A percentile compares a stretch with the other conserved stretches of the same genome.
Evolutionary conservation across 2,797 vertebrate genomes (phyloP).

Genomic region (Pangasius sanitwongsei): DNA sequence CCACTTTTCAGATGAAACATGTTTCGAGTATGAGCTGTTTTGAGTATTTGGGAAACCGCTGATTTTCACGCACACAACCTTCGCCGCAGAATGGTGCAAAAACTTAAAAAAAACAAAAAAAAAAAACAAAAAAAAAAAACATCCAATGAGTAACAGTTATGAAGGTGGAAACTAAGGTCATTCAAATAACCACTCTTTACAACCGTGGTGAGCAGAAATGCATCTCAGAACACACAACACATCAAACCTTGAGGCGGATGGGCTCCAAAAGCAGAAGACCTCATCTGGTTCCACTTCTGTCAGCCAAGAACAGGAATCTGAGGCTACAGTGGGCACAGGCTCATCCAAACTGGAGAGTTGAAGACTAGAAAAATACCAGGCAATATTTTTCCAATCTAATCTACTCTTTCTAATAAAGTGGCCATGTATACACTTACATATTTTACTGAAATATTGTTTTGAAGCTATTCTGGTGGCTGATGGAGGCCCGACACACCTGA

Average conservation of each 20-base stretch:
- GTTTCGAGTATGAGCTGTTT: neutral
- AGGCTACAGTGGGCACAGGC: too few relatives aligned
- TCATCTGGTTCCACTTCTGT: neutral
- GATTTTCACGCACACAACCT: too few relatives aligned
- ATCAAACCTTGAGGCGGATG: too few relatives aligned
- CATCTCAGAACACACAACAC: neutral
- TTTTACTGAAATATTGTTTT: neutral
- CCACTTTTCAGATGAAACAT: neutral
- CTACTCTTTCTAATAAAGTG: neutral
- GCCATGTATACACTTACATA: neutral
- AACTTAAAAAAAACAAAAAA: too few relatives aligned
- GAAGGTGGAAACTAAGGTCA: too few relatives aligned
- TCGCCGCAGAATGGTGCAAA: too few relatives aligned
- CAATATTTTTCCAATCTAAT: neutral
- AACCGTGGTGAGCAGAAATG: too few relatives aligned
- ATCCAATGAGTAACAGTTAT: neutral
- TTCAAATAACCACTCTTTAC: too few relatives aligned
- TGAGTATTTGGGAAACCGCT: neutral
- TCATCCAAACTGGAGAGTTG: too few relatives aligned
- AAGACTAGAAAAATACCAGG: too few relatives aligned
- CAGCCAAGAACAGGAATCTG: too few relatives aligned
- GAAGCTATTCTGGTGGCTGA: neutral
- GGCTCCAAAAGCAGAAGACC: neutral
- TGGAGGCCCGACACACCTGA: neutral
- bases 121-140: neutral